Conservation (phyloP, 2,888 invertebrate genomes). For the Siphlonurus alternatus region DNA sequence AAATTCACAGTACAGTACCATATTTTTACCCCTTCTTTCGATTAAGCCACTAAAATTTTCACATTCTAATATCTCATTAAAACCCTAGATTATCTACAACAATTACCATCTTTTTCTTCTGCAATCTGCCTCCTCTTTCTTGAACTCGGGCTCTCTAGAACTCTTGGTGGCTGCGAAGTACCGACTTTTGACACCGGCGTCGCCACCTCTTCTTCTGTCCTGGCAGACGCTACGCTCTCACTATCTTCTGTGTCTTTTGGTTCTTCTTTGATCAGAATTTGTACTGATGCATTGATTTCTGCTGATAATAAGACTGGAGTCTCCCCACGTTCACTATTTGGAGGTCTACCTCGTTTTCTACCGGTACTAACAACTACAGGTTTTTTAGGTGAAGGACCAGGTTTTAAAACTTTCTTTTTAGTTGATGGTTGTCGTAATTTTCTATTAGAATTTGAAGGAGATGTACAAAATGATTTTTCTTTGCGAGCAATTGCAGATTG, state of each 20-base stretch:
- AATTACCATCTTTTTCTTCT: not conserved
- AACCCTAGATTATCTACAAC: no score
- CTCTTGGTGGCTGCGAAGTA: not conserved
- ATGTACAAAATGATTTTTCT: constrained; percentile 43
- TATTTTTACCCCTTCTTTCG: no score
- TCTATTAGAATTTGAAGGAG: constrained; percentile 3
- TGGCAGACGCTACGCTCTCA: not conserved
- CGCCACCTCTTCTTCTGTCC: not conserved
- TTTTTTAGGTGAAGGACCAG: not conserved
- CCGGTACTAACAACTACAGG: not conserved
- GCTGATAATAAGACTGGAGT: not conserved
- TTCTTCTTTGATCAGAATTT: not conserved
- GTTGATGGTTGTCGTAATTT: not conserved
- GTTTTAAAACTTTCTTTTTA: not conserved
- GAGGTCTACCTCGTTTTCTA: not conserved
- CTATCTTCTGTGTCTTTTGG: not conserved
- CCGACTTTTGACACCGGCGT: not conserved
- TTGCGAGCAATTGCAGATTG: constrained; percentile 55
- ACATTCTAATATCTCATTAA: no score
- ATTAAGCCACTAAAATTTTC: no score
- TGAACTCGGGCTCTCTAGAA: not conserved
- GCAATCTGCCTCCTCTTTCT: not conserved
- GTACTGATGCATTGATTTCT: not conserved
- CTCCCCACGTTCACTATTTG: not conserved
- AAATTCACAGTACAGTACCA: no score